Evolutionary conservation across 2,797 vertebrate species (phyloP).

Genomic region (Scleropages formosus): DNA sequence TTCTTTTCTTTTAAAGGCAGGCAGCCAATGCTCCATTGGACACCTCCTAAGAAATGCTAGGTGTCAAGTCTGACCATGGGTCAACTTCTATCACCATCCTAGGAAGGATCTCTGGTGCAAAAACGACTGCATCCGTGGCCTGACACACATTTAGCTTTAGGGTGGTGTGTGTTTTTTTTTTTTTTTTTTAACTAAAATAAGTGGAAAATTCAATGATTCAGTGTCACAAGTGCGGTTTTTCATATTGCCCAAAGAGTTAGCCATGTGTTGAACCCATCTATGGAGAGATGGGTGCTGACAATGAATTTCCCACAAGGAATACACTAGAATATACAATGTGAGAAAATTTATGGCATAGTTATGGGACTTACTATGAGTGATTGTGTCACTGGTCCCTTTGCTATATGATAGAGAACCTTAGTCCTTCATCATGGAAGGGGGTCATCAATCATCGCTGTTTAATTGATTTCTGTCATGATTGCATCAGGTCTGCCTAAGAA

Average conservation of each 20-base stretch:
- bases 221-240: slow-evolving; percentile 1
- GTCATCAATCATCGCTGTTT: slow-evolving; percentile 5
- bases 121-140: too few species aligned
- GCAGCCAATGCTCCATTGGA: too few species aligned
- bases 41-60: too few species aligned
- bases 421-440: not conserved
- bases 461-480: slow-evolving; percentile 17
- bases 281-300: not conserved
- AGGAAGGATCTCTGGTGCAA: too few species aligned
- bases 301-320: slow-evolving; percentile 14
- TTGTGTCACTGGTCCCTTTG: not conserved
- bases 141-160: too few species aligned
- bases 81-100: too few species aligned
- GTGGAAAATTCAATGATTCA: not conserved
- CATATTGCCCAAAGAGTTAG: not conserved
- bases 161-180: not conserved
- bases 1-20: too few species aligned
- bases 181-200: not conserved
- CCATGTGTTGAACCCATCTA: not conserved
- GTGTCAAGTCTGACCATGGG: too few species aligned
- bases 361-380: not conserved
- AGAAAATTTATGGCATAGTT: slow-evolving; percentile 10
- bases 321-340: slow-evolving; percentile 14
- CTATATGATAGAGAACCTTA: slow-evolving; percentile 13
- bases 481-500: not conserved